Evolutionary conservation across 2,888 invertebrate genomes (phyloP), one percentile per base, ranked within the genome.

Genomic region (Mystacides longicornis): DNA sequence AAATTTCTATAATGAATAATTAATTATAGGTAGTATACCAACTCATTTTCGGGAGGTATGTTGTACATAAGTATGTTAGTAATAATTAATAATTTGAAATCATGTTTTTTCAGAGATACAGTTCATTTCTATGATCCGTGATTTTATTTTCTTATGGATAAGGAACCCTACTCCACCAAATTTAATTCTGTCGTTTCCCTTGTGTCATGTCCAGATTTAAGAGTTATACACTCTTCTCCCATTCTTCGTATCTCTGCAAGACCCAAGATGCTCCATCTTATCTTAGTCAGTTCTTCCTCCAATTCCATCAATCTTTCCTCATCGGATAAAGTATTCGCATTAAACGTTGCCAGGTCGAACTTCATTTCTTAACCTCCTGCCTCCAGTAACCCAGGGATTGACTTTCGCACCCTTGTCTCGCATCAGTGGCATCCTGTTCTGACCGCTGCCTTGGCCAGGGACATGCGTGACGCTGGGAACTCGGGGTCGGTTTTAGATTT

Each of bases 251-350:
- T 16, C 16, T 43, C 43, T 43, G 43, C 43, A 14, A 43, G 43
- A n/a, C 43, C 43, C 43, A 43, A 43, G 14, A 16, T 43, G 43
- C 43, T 43, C 43, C 43, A 43, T 16, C 43, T 43, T 43, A 43
- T 43, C 27, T 27, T 27, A 11, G 27, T 27, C 5, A 27, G 27
- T 27, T 27, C 27, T 27, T 27, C 27, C 11, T 27, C 27, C 27
- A 27, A 27, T 27, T 27, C 27, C 27, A 7, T 11, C 27, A 27
- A 27, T 7, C 27, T 5, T 5, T 27, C 27, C 27, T 27, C 11
- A 27, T 27, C 27, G 11, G 27, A 27, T 27, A 27, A 11, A 27
- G 27, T 27, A 27, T 27, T 27, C 11, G 11, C 27, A 27, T 27
- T 27, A 11, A 27, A 27, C 27, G 27, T 27, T 27, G 27, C 27